Base-by-base conservation (phyloP, 2,888 invertebrate species). In the Drosophila tanythrix region DNA sequence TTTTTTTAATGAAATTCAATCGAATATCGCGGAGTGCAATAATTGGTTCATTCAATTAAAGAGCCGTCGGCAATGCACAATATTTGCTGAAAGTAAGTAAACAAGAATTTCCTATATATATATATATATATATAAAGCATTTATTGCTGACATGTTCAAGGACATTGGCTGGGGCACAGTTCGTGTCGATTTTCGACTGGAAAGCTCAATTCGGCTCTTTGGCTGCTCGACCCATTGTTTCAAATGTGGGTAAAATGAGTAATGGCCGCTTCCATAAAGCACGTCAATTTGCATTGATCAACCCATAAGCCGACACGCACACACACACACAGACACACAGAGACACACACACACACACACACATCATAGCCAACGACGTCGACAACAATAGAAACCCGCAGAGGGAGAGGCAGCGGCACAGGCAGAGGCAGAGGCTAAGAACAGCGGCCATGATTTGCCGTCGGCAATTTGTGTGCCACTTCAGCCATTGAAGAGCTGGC, bases 211-310 rank as follows among this genome's bases (percentile, higher is more conserved):
- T 72, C 40, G n/a, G n/a, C 18, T 40, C 51, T 55, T 27, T 15
- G 35, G 11, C 62, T 66, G 55, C 36, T 59, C 55, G 43, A 61
- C 36, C 57, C 21, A 31, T 73, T 58, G 51, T 53, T 76, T 63
- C 21, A 56, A 62, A 80, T 50, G 59, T 76, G 50, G 63, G 76
- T 80, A 88, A 90, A 91, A 92, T 93, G 91, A 92, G 91, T 92
- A 93, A 93, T 93, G 93, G 92, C 93, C 91, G 92, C 90, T 89
- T 84, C 90, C 91, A 91, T 89, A 91, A 82, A 90, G 83, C 91
- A 91, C 85, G 90, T 91, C 89, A 92, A 92, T 90, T 90, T 90
- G 83, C 90, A 88, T 90, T 89, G 91, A 92, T 92, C 90, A 88
- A 81, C 91, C 88, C 90, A 91, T 88, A 91, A 88, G 87, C 84